Evolutionary conservation across 2,113 vertebrate genomes (phyloP).

Genomic region (Aegithalos caudatus): DNA sequence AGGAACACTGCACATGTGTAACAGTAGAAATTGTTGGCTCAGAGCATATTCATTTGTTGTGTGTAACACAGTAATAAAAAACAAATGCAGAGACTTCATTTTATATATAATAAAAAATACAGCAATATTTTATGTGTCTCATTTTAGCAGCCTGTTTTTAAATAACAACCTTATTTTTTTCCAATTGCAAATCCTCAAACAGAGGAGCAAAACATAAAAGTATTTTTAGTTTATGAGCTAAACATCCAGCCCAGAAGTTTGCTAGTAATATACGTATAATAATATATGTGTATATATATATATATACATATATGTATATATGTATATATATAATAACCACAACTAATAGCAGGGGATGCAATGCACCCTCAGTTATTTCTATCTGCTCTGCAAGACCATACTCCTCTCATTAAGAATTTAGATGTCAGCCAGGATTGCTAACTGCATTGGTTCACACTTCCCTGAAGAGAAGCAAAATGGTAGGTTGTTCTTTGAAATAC

Average conservation of each 20-base stretch:
- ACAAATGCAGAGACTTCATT: conserved; percentile 60
- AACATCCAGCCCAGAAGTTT: conserved; percentile 54
- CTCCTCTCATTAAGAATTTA: conserved; percentile 21
- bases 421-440: conserved; percentile 27
- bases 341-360: conserved; percentile 55
- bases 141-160: conserved; percentile 65
- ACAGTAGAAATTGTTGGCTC: conserved; percentile 65
- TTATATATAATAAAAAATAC: conserved; percentile 66
- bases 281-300: no score
- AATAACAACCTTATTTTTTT: conserved; percentile 55
- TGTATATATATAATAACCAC: conserved; percentile 59
- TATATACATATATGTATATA: no score
- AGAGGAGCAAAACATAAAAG: conserved; percentile 51
- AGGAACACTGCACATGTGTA: conserved; percentile 51
- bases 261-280: conserved; percentile 22
- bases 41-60: conserved; percentile 59
- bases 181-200: conserved; percentile 46
- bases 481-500: background rate
- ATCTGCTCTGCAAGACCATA: conserved; percentile 3
- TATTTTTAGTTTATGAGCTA: conserved; percentile 60
- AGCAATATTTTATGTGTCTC: conserved; percentile 64
- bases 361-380: conserved; percentile 23
- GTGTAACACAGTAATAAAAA: conserved; percentile 65
- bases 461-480: conserved; percentile 5
- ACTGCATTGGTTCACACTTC: conserved; percentile 4